phyloP scores from a whole-genome alignment of 2,888 invertebrate species.

The Ectemnius continuus region DNA sequence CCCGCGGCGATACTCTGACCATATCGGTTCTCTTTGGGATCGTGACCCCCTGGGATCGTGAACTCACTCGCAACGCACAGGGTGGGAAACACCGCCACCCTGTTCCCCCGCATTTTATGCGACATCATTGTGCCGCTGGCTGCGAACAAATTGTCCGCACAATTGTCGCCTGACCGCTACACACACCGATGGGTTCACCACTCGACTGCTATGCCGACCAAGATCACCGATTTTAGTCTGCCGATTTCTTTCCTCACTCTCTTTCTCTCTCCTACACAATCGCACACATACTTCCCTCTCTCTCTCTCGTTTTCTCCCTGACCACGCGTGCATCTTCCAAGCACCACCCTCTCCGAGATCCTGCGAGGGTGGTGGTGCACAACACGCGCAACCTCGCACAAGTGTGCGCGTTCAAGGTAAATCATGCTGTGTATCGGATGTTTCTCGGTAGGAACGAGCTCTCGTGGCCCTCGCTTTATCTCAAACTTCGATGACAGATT shows the following conservation, averaged over 20 bases:
- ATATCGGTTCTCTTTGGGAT: slow-evolving; percentile 45
- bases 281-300: background rate
- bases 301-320: slow-evolving; percentile 17
- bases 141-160: slow-evolving; percentile 65
- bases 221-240: slow-evolving; percentile 56
- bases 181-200: slow-evolving; percentile 48
- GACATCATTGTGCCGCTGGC: slow-evolving; percentile 30
- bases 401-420: background rate
- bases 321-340: slow-evolving; percentile 21
- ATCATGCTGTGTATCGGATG: background rate
- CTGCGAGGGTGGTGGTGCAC: slow-evolving; percentile 39
- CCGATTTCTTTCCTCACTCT: slow-evolving; percentile 17
- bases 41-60: slow-evolving; percentile 34
- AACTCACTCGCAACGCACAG: slow-evolving; percentile 16
- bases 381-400: slow-evolving; percentile 5
- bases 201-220: slow-evolving; percentile 40
- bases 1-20: slow-evolving; percentile 26
- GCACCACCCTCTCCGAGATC: slow-evolving; percentile 35
- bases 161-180: slow-evolving; percentile 64
- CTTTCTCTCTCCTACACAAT: background rate
- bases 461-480: too few relatives aligned
- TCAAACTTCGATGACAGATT: too few relatives aligned
- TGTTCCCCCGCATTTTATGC: slow-evolving; percentile 23
- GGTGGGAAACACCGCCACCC: slow-evolving; percentile 8
- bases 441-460: too few relatives aligned